Base-by-base conservation (phyloP, 2,888 invertebrate species). In the Platerodrilus igneus region DNA sequence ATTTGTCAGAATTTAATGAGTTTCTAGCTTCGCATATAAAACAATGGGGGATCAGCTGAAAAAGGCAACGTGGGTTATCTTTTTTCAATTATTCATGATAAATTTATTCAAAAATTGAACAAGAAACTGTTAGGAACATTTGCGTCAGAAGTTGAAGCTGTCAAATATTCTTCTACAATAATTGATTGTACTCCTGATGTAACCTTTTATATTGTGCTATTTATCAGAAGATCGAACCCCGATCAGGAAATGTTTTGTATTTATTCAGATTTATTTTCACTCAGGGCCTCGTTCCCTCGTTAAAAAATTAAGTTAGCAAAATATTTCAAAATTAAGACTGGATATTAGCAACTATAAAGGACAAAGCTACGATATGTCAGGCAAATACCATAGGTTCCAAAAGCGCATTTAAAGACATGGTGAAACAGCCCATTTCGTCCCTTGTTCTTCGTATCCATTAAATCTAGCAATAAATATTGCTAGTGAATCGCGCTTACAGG, bases 171-270 rank as follows among this genome's bases (percentile, higher is more conserved):
- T 37, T 41, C 42, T 26, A 32, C 48, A 21, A 41, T 14, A 13
- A 21, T 47, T 9, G 45, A 48, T 28, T 49, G 41, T 21, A 49
- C 45, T 20, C 47, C n/a, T n/a, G n/a, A n/a, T n/a, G n/a, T n/a
- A n/a, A n/a, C n/a, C n/a, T n/a, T n/a, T n/a, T n/a, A 30, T 39
- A 14, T 39, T 36, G 17, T 23, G 31, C 20, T 39, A 43, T 26
- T 26, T 35, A 27, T 29, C 26, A 19, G 22, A 41, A 17, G 33
- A 35, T 32, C 41, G 44, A 16, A 9, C 19, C 15, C 34, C 45
- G 11, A 25, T 33, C 6, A 49, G 47, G 41, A 23, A 40, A 25
- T 54, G 52, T 38, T 23, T 51, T 2, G 30, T 42, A 33, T 53
- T n/a, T n/a, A n/a, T n/a, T n/a, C n/a, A n/a, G n/a, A n/a, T n/a